Evolutionary conservation across 2,888 invertebrate species (phyloP), one percentile per base, ranked within the genome.

Genomic region (Enchytraeus crypticus): DNA sequence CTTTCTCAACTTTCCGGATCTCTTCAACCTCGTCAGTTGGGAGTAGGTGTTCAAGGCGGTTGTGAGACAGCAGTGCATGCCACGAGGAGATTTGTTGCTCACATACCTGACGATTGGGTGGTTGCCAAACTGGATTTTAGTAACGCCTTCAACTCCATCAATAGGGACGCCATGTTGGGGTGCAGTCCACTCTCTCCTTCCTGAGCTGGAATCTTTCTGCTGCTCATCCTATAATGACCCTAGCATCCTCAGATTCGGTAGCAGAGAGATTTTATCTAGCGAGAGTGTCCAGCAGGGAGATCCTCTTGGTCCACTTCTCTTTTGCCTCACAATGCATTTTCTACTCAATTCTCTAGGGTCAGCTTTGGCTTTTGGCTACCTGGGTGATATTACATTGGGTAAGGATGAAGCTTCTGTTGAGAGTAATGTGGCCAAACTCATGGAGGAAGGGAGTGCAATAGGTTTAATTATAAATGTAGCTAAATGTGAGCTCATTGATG

Each of bases 261-360:
- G n/a, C n/a, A n/a, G n/a, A n/a, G n/a, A n/a, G n/a, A 26, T 45
- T 11, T 5, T 8, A 1, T 45, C 43, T 23, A 21, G 21, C 14
- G 26, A 23, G 45, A 43, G 38, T 2, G 34, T 34, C 21, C 55
- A 55, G 45, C 45, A 56, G 11, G 43, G 45, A 14, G 56, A 56
- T 43, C 55, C 55, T 18, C 27, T 55, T 14, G 55, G 55, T 2
- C 55, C 55, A 11, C 26, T 55, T 18, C 14, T 54, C n/a, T 54
- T 54, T n/a, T 54, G 38, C 38, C 54, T 54, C 1, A 11, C 23
- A 8, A 5, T 54, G 23, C n/a, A 54, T 21, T 4, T 5, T 4
- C 21, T 21, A 5, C 3, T 54, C 5, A 18, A 34, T 18, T 5
- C n/a, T 14, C 5, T 34, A 34, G 21, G 18, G 1, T 21, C 33